Conservation (phyloP, 2,888 invertebrate genomes). For the Lathronympha strigana region DNA sequence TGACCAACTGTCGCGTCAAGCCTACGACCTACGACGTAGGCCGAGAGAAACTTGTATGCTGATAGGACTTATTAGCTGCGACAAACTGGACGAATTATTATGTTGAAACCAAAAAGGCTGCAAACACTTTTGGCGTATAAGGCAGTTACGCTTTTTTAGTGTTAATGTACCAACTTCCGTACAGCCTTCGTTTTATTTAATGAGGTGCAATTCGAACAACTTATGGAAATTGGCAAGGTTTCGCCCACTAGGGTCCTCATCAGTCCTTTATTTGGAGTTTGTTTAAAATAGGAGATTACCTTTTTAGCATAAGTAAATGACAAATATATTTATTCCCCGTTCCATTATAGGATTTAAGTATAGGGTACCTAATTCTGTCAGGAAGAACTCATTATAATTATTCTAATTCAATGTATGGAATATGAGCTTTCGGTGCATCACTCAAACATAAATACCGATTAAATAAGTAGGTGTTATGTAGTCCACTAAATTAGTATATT, state of each 20-base stretch:
- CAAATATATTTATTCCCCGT: too few species aligned
- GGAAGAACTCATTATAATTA: too few species aligned
- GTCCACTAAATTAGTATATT: too few species aligned
- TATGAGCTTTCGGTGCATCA: too few species aligned
- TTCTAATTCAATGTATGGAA: too few species aligned
- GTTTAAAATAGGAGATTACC: neutral
- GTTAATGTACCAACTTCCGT: conserved; percentile 18
- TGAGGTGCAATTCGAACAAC: conserved; percentile 18
- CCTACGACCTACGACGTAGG: neutral
- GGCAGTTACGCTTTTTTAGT: neutral
- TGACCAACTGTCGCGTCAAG: neutral
- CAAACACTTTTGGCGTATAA: neutral
- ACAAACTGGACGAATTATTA: conserved; percentile 4
- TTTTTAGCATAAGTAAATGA: too few species aligned
- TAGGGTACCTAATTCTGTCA: too few species aligned
- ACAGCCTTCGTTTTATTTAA: conserved; percentile 27
- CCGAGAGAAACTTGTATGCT: neutral
- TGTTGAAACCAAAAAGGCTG: neutral
- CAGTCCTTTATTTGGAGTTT: neutral
- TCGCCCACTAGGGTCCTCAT: conserved; percentile 22
- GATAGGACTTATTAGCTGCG: neutral
- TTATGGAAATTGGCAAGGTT: conserved; percentile 33
- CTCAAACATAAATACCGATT: too few species aligned
- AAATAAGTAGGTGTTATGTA: too few species aligned
- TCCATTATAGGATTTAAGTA: too few species aligned